Percentiles rank a stretch among this genome's conserved stretches.
phyloP scores from a whole-genome alignment of 2,888 invertebrate genomes.

The Polylopha cassiicola region DNA sequence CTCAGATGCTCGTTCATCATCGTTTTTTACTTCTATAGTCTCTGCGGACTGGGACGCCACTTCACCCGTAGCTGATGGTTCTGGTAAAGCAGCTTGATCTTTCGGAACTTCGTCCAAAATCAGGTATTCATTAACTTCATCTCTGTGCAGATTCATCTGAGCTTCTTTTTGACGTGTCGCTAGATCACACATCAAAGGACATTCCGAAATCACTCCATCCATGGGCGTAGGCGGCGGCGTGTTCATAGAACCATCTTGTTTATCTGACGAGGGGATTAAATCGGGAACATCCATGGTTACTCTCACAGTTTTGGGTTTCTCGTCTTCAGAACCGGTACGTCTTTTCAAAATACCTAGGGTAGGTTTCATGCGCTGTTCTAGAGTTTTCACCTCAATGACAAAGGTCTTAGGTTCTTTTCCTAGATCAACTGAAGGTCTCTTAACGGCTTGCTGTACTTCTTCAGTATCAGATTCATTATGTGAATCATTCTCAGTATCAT shows the following conservation, averaged over 20 bases:
- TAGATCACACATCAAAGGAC: conserved; percentile 37
- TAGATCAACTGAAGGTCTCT: conserved; percentile 38
- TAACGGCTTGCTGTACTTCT: conserved; percentile 24
- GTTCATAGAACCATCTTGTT: conserved; percentile 28
- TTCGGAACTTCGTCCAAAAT: conserved; percentile 53
- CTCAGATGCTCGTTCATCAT: too few species aligned
- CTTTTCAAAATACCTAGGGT: conserved; percentile 54
- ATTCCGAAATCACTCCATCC: conserved; percentile 31
- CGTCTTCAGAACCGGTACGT: conserved; percentile 35
- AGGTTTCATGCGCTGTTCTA: conserved; percentile 61
- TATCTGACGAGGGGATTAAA: conserved; percentile 37
- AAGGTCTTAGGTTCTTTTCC: conserved; percentile 59
- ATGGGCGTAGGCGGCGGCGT: conserved; percentile 39
- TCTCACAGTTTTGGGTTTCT: conserved; percentile 34
- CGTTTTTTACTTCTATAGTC: too few species aligned
- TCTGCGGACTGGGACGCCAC: conserved; percentile 22
- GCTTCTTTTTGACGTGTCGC: conserved; percentile 33
- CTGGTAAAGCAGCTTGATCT: conserved; percentile 52
- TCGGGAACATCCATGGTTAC: conserved; percentile 43
- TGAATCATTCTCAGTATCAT: conserved; percentile 68
- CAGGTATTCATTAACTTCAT: conserved; percentile 48
- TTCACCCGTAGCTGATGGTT: conserved; percentile 48
- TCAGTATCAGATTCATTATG: conserved; percentile 55
- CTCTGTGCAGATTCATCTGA: conserved; percentile 32
- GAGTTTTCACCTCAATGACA: conserved; percentile 55